Conservation (phyloP, 2,888 invertebrate genomes). For the Lochmaea capreae region DNA sequence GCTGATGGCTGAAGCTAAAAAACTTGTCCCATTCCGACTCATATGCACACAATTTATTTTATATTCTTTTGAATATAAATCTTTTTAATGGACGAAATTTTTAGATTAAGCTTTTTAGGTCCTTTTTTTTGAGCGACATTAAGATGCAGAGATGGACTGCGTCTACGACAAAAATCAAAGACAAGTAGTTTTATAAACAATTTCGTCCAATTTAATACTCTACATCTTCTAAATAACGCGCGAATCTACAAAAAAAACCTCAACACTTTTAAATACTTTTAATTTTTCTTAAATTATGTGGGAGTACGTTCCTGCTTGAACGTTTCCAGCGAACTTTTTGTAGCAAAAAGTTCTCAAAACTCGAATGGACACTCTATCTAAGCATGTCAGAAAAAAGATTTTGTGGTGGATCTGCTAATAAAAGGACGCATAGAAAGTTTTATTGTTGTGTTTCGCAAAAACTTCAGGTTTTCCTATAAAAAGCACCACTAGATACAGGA, state of each 20-base stretch:
- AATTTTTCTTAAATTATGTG: too few species aligned
- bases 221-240: too few species aligned
- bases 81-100: conserved; percentile 45
- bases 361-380: conserved; percentile 12
- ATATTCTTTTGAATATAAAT: conserved; percentile 49
- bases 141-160: neutral
- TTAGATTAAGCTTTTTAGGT: conserved; percentile 42
- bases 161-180: neutral
- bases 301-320: neutral
- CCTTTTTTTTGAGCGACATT: conserved; percentile 16
- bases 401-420: conserved; percentile 12
- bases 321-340: conserved; percentile 21
- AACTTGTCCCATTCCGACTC: conserved; percentile 48
- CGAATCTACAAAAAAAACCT: neutral
- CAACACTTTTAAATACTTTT: too few species aligned
- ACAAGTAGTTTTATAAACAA: neutral
- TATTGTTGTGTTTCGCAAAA: too few species aligned
- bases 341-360: conserved; percentile 18
- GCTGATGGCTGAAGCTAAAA: conserved; percentile 48
- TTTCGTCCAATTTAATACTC: too few species aligned
- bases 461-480: too few species aligned
- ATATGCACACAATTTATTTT: conserved; percentile 52
- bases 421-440: neutral
- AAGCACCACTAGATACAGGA: too few species aligned
- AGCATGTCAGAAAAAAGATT: conserved; percentile 7